Evolutionary conservation across 2,888 invertebrate species (phyloP), one percentile per base, ranked within the genome.

Genomic region (Sericinus montela): DNA sequence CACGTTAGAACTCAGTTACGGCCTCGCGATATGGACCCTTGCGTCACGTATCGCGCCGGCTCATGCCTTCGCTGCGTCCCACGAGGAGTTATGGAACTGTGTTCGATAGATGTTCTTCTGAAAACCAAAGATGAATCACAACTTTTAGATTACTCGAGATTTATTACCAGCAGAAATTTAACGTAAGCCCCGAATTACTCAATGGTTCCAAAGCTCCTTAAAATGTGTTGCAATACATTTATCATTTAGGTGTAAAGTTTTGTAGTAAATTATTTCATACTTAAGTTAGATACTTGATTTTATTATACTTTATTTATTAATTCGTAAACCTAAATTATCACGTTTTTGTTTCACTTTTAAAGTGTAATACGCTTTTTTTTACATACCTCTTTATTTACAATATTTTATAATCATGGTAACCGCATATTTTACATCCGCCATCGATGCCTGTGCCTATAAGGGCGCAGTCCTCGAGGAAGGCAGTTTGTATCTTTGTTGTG

Each of bases 341-440:
- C 67, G 71, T 74, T 78, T 79, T 76, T 63, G 74, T 75, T 80
- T 79, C 84, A 82, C 83, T 84, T 84, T 78, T 80, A 68, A 84
- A 85, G 87, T 87, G 85, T 80, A 69, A 70, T 81, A 82, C 82
- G 85, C 82, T 87, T 87, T 87, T n/a, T 87, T 86, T 81, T 84
- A 84, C 78, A 80, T 82, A 85, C 83, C 82, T 84, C 79, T 80
- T 72, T 80, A 75, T 79, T 77, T 82, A 82, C 76, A 79, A 77
- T 73, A 69, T 79, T 78, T 80, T 84, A 76, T 69, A 85, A 85
- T 84, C 85, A 83, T 80, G 85, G 86, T 87, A 84, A 87, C 84
- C 80, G 71, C 69, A 75, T 81, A 75, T 78, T 75, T 76, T 76
- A 74, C 71, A 69, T 75, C 79, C 61, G 65, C 73, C 76, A 72